phyloP scores from a whole-genome alignment of 1,140 invertebrate genomes.

The Rhopalosiphum maidis region DNA sequence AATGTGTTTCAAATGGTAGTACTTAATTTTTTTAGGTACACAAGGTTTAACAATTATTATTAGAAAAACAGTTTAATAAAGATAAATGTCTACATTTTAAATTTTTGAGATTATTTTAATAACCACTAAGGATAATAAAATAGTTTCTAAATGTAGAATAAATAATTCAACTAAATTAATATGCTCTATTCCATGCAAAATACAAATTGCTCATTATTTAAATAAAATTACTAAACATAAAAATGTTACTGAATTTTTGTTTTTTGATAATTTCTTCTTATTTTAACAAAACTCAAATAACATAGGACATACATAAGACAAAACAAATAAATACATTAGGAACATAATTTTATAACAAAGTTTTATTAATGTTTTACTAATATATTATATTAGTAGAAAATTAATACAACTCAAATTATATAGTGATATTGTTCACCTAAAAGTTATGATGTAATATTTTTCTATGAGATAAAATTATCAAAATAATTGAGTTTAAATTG shows the following conservation, averaged over 20 bases:
- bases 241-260: not conserved
- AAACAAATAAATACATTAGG: constrained; percentile 16
- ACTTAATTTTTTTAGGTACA: not conserved
- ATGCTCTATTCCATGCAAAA: not conserved
- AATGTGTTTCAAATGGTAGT: not conserved
- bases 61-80: not conserved
- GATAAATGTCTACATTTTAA: no score
- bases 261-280: not conserved
- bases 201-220: not conserved
- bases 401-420: not conserved
- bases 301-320: not conserved
- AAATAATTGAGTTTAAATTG: not conserved
- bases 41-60: not conserved
- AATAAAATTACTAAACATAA: not conserved
- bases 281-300: not conserved
- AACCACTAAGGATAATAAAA: not conserved
- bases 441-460: not conserved
- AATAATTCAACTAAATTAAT: no score
- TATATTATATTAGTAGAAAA: not conserved
- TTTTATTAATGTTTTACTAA: no score
- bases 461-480: not conserved
- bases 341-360: not conserved
- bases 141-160: not conserved
- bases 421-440: not conserved
- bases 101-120: not conserved